phyloP scores from a whole-genome alignment of 1,140 invertebrate species.

The Euglossa dilemma region DNA sequence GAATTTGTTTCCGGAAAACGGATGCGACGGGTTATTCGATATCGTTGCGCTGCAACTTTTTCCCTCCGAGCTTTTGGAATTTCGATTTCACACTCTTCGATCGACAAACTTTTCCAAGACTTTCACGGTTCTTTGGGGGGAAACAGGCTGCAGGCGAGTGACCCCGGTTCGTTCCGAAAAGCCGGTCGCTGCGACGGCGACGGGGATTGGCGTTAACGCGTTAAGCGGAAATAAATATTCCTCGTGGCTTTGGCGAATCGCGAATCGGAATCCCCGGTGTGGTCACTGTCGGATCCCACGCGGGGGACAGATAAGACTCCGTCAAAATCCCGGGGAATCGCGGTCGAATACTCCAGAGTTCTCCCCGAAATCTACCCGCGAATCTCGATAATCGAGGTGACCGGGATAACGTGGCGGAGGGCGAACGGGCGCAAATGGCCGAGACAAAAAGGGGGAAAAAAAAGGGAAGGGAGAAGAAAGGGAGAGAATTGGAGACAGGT shows the following conservation, averaged over 20 bases:
- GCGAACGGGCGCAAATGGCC: too few species aligned
- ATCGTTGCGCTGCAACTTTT: background rate
- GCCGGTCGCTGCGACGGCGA: background rate
- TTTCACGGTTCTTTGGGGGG: background rate
- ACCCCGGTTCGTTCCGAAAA: background rate
- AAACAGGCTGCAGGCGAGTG: background rate
- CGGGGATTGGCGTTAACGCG: background rate
- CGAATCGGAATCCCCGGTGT: background rate
- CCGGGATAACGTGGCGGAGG: background rate
- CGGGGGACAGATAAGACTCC: background rate
- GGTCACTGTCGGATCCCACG: background rate
- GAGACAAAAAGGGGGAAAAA: background rate
- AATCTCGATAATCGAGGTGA: constrained; percentile 49
- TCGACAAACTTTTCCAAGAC: background rate
- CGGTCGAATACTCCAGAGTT: constrained; percentile 34
- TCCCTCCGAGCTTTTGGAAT: background rate
- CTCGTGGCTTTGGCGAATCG: background rate
- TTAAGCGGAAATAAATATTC: background rate
- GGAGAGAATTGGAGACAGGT: background rate
- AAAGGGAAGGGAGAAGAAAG: background rate
- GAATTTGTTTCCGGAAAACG: constrained; percentile 1
- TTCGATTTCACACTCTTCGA: background rate
- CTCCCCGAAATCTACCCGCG: constrained; percentile 15
- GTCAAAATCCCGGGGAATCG: constrained; percentile 29
- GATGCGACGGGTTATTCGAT: background rate